Evolutionary conservation across 2,113 vertebrate species (phyloP), one percentile per base, ranked within the genome.

Genomic region (Cygnus buccinator): DNA sequence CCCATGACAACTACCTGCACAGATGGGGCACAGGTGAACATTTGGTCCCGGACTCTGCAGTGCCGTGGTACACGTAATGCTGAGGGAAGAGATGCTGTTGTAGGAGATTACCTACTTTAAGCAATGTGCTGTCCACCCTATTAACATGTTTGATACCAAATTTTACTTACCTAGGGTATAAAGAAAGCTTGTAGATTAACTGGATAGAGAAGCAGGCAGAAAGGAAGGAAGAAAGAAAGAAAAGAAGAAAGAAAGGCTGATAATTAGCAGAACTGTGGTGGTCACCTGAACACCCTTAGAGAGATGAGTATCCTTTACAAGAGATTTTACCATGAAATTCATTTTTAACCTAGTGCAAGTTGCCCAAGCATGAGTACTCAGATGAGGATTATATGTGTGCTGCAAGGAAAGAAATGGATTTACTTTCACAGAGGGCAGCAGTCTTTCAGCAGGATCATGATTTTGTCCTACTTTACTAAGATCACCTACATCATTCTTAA

Each of bases 21-120:
- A 31, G 52, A 5, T 5, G 57, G 44, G 46, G 21, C 19, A 13
- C 6, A 8, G 33, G 41, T 59, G 57, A 67, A 1, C 2, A 11
- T 16, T 21, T 48, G 46, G 46, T 22, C 46, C 46, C 20, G 6
- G 46, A 35, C 18, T 39, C 35, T 59, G 29, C 18, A 28, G 59
- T 9, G 46, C 52, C 41, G 44, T 25, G 50, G 4, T 39, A 13
- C 4, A 1, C 0, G 0, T 58, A 6, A 48, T 54, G 4, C 25
- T 73, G 41, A 50, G 28, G 50, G 50, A 63, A 46, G n/a, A 81
- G 52, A 2, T 50, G 25, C 6, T 67, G 19, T 83, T 75, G 55
- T 18, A 23, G 41, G 44, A 62, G 8, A 29, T 21, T 63, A 16
- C 6, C 2, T 29, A 3, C 58, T 35, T 66, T 62, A 44, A 77